Base-by-base conservation (phyloP, 2,888 invertebrate genomes). In the Nycteola revayana region DNA sequence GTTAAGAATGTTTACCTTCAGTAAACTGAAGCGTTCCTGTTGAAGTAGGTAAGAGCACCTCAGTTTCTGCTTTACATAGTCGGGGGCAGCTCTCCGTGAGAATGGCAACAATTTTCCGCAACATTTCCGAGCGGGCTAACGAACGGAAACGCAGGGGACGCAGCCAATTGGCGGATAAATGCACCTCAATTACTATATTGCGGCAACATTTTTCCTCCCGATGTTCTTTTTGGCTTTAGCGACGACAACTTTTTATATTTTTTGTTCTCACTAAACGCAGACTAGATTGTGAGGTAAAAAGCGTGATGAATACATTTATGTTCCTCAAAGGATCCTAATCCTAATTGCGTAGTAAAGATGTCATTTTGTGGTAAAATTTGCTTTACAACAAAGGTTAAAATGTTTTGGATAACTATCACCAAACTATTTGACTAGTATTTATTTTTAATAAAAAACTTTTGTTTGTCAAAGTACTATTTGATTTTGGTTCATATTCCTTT, bases 61-160 rank as follows among this genome's bases (percentile, higher is more conserved):
- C 62, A 61, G 62, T 63, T 59, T 18, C 55, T 64, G 66, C 55
- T 76, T 75, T 77, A 75, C 76, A 77, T 75, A 72, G 73, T 60
- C 38, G 52, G 48, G 46, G 2, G 4, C 44, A 53, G 56, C 56
- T 66, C 68, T 65, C 65, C 71, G 72, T 63, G 77, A 65, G 75
- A 75, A 71, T 76, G 70, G 75, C 75, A 76, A 82, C 81, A 81
- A 84, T 85, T 84, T 83, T 80, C 81, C 83, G 77, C 68, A 67
- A 82, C 82, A 79, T 82, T 84, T 83, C 82, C 79, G 75, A 68
- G 67, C 66, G 59, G 64, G 72, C 79, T 82, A 84, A 83, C 82
- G 82, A 85, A 82, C 83, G 82, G 82, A 80, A 82, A 75, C 80
- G 79, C 81, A 74, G 75, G 77, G 81, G 80, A 79, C 76, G 75